These are phyloP conservation scores for Sigmodon hispidus DNA, from an alignment of 2,113 vertebrate species.

Conservation along the genomic window DNA sequence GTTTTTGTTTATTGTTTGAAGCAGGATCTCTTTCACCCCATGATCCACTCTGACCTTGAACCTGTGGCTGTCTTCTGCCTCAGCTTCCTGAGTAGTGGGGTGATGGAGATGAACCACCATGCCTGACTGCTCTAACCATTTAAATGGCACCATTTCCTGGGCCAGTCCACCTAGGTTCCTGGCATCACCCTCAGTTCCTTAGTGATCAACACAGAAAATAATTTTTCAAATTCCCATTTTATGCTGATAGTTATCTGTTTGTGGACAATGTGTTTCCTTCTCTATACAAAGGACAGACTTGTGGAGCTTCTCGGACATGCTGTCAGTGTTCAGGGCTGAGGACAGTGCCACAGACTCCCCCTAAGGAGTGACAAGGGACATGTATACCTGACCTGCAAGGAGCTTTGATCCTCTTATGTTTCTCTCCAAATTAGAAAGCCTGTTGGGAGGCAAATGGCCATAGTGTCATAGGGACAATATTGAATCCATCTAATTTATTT, in stretches of 20 bases:
- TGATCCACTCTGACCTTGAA: not conserved
- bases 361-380: not conserved
- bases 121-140: not conserved
- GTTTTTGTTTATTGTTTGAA: not conserved
- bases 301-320: not conserved
- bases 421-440: conserved; percentile 11
- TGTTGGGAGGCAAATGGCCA: not conserved
- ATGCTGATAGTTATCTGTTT: not conserved
- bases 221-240: not conserved
- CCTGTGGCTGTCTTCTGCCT: not conserved
- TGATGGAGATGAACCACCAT: not conserved
- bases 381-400: not conserved
- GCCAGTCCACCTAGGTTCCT: not conserved
- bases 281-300: not conserved
- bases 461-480: not conserved
- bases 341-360: not conserved
- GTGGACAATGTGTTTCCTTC: not conserved
- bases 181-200: not conserved
- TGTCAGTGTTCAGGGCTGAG: not conserved
- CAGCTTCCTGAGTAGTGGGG: no score
- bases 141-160: not conserved
- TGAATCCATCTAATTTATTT: not conserved
- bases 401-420: not conserved
- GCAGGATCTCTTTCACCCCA: no score
- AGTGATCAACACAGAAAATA: not conserved